Evolutionary conservation across 1,140 invertebrate species (phyloP).

Genomic region (Lordiphosa clarofinis): DNA sequence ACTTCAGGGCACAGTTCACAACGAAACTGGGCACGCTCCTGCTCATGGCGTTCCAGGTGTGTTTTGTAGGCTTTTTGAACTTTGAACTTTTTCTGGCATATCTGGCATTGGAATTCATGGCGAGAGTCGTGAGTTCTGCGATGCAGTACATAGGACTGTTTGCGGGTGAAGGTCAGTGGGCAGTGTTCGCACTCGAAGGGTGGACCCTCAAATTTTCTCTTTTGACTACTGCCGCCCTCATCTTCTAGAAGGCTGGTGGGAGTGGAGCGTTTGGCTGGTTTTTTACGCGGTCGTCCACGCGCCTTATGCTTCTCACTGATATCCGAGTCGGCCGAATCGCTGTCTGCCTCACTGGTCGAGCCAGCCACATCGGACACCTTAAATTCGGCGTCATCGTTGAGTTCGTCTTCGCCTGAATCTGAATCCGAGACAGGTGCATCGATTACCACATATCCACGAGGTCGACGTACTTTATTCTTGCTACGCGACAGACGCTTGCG

Average conservation of each 20-base stretch:
- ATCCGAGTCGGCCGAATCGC: conserved; percentile 70
- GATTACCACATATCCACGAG: conserved; percentile 79
- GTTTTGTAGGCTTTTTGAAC: conserved; percentile 73
- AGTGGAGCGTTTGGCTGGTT: conserved; percentile 19
- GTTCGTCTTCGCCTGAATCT: conserved; percentile 60
- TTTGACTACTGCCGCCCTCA: conserved; percentile 16
- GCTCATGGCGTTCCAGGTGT: conserved; percentile 78
- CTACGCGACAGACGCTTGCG: conserved; percentile 77
- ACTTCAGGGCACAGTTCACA: conserved; percentile 64
- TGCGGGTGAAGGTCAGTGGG: conserved; percentile 62
- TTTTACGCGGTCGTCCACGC: conserved; percentile 43
- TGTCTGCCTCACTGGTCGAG: conserved; percentile 60
- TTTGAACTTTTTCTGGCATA: conserved; percentile 79
- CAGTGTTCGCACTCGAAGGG: conserved; percentile 55
- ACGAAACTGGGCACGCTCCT: conserved; percentile 60
- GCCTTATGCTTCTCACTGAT: conserved; percentile 47
- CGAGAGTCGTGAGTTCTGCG: conserved; percentile 82
- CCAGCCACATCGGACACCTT: conserved; percentile 74
- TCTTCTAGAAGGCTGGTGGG: conserved; percentile 26
- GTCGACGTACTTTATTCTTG: conserved; percentile 77
- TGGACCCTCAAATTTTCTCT: conserved; percentile 27
- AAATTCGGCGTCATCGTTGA: conserved; percentile 71
- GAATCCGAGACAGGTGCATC: conserved; percentile 73
- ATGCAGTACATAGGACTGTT: conserved; percentile 80
- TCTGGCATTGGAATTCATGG: conserved; percentile 80